Conservation (phyloP, 1,140 invertebrate species). For the Oryzaephilus surinamensis region DNA sequence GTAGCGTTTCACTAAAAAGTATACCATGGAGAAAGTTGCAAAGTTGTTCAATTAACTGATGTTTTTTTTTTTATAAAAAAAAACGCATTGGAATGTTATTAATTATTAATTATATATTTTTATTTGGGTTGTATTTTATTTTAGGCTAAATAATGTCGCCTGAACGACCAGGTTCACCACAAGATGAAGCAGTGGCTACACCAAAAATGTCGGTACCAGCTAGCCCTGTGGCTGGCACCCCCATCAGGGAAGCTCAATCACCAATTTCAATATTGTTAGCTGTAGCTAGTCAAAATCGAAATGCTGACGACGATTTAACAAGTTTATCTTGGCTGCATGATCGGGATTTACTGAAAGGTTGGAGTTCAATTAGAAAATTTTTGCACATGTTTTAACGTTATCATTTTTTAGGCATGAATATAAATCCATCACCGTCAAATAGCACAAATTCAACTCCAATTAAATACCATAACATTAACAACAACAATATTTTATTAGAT, state of each 20-base stretch:
- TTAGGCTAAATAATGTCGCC: conserved; percentile 34
- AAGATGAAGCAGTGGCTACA: conserved; percentile 23
- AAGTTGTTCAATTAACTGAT: no score
- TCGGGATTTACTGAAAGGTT: conserved; percentile 76
- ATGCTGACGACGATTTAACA: conserved; percentile 64
- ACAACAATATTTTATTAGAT: conserved; percentile 20
- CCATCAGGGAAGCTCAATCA: conserved; percentile 28
- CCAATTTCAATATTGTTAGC: conserved; percentile 31
- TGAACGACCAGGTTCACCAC: conserved; percentile 29
- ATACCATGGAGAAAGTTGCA: no score
- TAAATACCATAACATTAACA: conserved; percentile 19
- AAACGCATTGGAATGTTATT: no score
- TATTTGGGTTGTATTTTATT: no score
- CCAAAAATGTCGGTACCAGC: conserved; percentile 33
- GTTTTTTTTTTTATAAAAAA: no score
- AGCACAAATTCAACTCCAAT: conserved; percentile 30
- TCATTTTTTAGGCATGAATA: conserved; percentile 27
- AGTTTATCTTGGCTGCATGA: conserved; percentile 86
- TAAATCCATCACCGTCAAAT: conserved; percentile 31
- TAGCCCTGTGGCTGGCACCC: conserved; percentile 30
- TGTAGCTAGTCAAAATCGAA: conserved; percentile 28
- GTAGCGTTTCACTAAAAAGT: no score
- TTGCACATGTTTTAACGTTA: conserved; percentile 2
- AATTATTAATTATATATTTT: no score
- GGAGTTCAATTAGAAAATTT: conserved; percentile 22